Percentiles rank a stretch among this genome's conserved stretches.
Conservation (phyloP, 2,888 invertebrate species). For the Tolmerus cingulatus region DNA sequence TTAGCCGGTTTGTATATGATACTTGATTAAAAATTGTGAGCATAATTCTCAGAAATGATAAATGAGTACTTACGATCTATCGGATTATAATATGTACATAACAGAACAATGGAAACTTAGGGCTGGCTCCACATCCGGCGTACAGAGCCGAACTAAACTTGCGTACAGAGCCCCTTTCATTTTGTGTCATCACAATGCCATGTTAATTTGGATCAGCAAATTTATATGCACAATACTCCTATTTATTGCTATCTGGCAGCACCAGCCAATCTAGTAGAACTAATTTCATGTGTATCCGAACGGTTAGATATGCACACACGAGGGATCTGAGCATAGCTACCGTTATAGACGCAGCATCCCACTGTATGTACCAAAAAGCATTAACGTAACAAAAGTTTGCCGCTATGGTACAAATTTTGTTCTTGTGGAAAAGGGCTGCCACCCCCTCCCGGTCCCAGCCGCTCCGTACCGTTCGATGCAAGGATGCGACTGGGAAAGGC, state of each 20-base stretch:
- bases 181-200: neutral
- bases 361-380: constrained; percentile 21
- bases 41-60: neutral
- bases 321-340: neutral
- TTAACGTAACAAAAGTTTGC: constrained; percentile 35
- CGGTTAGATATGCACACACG: constrained; percentile 18
- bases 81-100: neutral
- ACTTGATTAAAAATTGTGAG: neutral
- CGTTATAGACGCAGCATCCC: neutral
- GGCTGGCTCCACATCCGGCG: neutral
- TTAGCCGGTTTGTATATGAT: neutral
- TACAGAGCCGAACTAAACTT: neutral
- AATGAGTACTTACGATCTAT: neutral
- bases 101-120: neutral
- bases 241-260: constrained; percentile 13
- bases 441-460: neutral
- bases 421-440: constrained; percentile 3
- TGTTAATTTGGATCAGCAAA: neutral
- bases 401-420: constrained; percentile 25
- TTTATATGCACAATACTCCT: neutral
- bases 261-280: neutral
- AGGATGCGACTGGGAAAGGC: constrained; percentile 18
- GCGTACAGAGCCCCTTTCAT: neutral
- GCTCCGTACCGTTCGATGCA: neutral
- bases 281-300: constrained; percentile 10